These are phyloP conservation scores for Latrodectus hesperus DNA, from an alignment of 2,888 invertebrate genomes.

Conservation along the genomic window DNA sequence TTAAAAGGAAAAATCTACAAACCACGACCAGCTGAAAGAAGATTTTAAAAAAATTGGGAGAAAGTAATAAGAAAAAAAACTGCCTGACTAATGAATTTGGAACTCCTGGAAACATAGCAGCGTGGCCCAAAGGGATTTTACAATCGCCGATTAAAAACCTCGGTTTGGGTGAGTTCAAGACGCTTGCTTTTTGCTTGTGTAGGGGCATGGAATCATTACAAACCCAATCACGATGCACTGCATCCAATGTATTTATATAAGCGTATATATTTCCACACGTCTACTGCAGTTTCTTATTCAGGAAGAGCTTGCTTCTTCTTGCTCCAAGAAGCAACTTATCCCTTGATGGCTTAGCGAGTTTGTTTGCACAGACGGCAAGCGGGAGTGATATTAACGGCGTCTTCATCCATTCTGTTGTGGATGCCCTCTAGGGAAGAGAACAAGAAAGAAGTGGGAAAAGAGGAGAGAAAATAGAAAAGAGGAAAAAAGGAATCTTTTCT, in stretches of 20 bases:
- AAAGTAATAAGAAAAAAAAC: constrained; percentile 33
- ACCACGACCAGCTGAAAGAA: constrained; percentile 46
- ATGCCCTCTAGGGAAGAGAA: constrained; percentile 44
- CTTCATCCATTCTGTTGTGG: constrained; percentile 61
- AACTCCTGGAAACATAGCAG: constrained; percentile 29
- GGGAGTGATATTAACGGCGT: constrained; percentile 65
- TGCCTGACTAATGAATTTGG: constrained; percentile 63
- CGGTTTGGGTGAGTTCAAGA: constrained; percentile 24
- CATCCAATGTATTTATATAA: constrained; percentile 54
- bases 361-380: constrained; percentile 63
- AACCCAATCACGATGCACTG: constrained; percentile 58
- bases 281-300: constrained; percentile 11
- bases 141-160: constrained; percentile 64
- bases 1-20: constrained; percentile 68
- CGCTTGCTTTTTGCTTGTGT: constrained; percentile 44
- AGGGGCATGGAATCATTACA: constrained; percentile 46
- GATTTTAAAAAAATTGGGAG: constrained; percentile 22
- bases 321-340: constrained; percentile 18
- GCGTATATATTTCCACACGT: constrained; percentile 49
- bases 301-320: constrained; percentile 9
- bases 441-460: constrained; percentile 28
- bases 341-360: constrained; percentile 40
- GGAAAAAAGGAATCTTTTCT: constrained; percentile 9
- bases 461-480: constrained; percentile 30
- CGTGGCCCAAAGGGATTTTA: constrained; percentile 59